phyloP scores from a whole-genome alignment of 2,113 vertebrate species.

The Centrocercus urophasianus region DNA sequence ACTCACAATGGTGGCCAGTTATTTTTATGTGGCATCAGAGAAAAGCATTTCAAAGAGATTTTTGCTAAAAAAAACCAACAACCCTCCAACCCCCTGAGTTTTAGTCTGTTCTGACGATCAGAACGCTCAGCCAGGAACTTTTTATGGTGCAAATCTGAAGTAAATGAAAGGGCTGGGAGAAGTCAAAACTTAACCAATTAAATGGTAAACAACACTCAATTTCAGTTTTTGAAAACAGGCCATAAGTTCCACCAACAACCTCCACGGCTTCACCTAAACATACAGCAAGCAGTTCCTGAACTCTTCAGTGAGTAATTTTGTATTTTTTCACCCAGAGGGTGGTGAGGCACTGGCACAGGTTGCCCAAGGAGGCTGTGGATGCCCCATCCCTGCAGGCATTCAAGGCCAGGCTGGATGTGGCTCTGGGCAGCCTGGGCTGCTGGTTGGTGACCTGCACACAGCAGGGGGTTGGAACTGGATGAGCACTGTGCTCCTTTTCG shows the following conservation, averaged over 20 bases:
- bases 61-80: neutral
- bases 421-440: no score
- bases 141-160: neutral
- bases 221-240: neutral
- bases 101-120: neutral
- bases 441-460: no score
- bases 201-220: neutral
- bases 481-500: no score
- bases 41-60: neutral
- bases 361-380: no score
- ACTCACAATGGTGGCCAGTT: rapidly evolving
- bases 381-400: no score
- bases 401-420: no score
- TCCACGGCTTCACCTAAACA: neutral
- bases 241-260: rapidly evolving
- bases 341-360: no score
- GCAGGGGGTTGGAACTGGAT: no score
- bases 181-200: neutral
- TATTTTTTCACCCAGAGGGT: no score
- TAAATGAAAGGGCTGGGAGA: neutral
- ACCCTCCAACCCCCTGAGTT: neutral
- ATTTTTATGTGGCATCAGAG: neutral
- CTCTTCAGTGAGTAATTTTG: neutral
- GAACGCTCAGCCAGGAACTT: neutral
- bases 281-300: rapidly evolving